Conservation (phyloP, 2,888 invertebrate genomes). For the Prostheceraeus crozeri region DNA sequence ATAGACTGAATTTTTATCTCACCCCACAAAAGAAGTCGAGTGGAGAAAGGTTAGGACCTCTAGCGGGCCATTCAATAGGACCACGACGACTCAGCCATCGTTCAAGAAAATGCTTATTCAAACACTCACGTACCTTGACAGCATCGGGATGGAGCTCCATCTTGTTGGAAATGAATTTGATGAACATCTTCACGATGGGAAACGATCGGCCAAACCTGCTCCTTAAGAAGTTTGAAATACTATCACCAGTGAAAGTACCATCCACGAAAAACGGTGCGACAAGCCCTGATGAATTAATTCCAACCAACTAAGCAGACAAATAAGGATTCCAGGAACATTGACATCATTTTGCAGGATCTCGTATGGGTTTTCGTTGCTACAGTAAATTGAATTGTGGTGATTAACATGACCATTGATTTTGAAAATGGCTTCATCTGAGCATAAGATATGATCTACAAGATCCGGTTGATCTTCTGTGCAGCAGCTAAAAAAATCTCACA, state of each 20-base stretch:
- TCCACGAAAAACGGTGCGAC: slow-evolving; percentile 18
- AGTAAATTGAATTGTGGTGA: slow-evolving; percentile 27
- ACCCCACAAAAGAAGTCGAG: too few relatives aligned
- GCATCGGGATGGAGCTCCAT: too few relatives aligned
- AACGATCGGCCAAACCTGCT: slow-evolving; percentile 16
- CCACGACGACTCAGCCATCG: too few relatives aligned
- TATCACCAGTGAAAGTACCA: slow-evolving; percentile 29
- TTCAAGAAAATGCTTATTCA: too few relatives aligned
- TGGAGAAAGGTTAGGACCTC: too few relatives aligned
- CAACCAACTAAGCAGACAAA: too few relatives aligned
- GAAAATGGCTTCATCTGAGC: slow-evolving; percentile 30
- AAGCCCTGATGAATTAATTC: not conserved
- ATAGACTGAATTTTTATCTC: too few relatives aligned
- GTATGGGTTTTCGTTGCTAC: slow-evolving; percentile 10
- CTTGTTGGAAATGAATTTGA: too few relatives aligned
- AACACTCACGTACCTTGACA: too few relatives aligned
- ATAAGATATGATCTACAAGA: slow-evolving; percentile 20
- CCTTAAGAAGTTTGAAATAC: slow-evolving; percentile 31
- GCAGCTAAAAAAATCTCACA: slow-evolving; percentile 13
- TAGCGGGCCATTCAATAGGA: too few relatives aligned
- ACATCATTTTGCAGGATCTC: slow-evolving; percentile 17
- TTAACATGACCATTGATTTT: slow-evolving; percentile 34
- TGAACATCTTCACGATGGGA: not conserved
- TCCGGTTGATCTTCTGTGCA: slow-evolving; percentile 7
- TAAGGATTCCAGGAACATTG: slow-evolving; percentile 4